A percentile compares a stretch with the other conserved stretches of the same genome.
Conservation (phyloP, 1,140 invertebrate genomes). For the Meloidogyne hapla region DNA sequence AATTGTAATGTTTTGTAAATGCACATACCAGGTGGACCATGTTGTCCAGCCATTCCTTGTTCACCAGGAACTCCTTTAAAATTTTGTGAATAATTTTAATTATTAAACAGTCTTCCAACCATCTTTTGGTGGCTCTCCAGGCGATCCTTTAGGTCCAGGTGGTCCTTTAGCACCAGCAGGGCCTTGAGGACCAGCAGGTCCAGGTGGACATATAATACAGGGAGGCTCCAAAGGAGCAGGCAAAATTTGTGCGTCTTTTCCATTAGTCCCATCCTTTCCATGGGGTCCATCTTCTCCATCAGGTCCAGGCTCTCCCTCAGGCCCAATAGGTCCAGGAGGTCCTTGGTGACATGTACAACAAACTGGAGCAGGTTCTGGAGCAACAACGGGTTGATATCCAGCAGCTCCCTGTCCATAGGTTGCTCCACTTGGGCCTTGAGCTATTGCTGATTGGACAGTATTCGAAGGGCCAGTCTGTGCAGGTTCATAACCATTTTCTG, state of each 20-base stretch:
- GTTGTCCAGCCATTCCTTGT: slow-evolving; percentile 61
- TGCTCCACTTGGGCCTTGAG: slow-evolving; percentile 29
- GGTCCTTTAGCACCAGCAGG: slow-evolving; percentile 52
- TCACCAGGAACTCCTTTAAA: slow-evolving; percentile 52
- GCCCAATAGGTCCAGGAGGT: slow-evolving; percentile 54
- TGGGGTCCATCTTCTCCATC: slow-evolving; percentile 58
- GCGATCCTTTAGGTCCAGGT: slow-evolving; percentile 49
- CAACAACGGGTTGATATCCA: slow-evolving; percentile 54
- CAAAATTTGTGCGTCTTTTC: slow-evolving; percentile 57
- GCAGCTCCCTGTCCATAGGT: slow-evolving; percentile 20
- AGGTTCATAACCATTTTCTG: slow-evolving; percentile 45
- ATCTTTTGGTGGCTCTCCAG: slow-evolving; percentile 43
- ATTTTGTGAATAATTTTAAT: background rate
- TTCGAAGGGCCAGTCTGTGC: slow-evolving; percentile 14
- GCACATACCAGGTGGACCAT: slow-evolving; percentile 46
- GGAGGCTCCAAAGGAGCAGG: slow-evolving; percentile 51
- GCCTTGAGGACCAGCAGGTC: slow-evolving; percentile 56
- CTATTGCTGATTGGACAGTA: background rate
- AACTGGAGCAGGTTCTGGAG: slow-evolving; percentile 60
- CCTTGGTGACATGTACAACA: slow-evolving; percentile 63
- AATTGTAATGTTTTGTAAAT: no score
- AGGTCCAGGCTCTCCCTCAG: slow-evolving; percentile 54
- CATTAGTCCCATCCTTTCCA: slow-evolving; percentile 59
- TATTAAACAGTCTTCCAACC: background rate
- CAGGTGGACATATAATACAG: slow-evolving; percentile 62